Evolutionary conservation across 2,888 invertebrate genomes (phyloP), one percentile per base, ranked within the genome.

Genomic region (Drosophila melanosoma): DNA sequence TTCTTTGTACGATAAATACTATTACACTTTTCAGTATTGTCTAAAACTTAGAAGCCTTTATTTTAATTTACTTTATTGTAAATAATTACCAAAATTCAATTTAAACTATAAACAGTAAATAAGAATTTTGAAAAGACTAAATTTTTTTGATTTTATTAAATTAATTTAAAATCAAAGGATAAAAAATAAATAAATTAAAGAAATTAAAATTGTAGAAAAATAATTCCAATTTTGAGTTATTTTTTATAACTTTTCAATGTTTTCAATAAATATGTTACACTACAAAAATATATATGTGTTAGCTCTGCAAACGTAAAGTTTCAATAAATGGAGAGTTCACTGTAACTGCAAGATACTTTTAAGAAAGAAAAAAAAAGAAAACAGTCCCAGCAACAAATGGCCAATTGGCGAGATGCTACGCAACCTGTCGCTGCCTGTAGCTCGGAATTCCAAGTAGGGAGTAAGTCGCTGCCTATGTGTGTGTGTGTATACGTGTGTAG

Each of bases 401-500:
- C 68, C 73, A 82, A 81, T 80, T 69, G 81, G 45, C 70, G 52
- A 35, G 57, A 48, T 48, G 59, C 63, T 61, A 51, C 51, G 45
- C 29, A 74, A 81, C 77, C 72, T 77, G 74, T 64, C 74, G 76
- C 42, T 60, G 57, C 48, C 38, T 76, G 52, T 56, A 48, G 63
- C 26, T 12, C 62, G 54, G 38, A 56, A 76, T 69, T 65, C 63
- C 79, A 79, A 61, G 77, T 73, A 69, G 84, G 74, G 67, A 82
- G 80, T 58, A 76, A 69, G 59, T 51, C 52, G 38, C 40, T 59
- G 20, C 57, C 38, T 42, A 48, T 36, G 20, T 52, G 26, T 35
- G 45, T 8, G 20, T 52, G 33, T 60, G 40, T 48, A 48, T 62
- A 32, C 35, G 79, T 82, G 87, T 87, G 87, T 91, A 91, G 91